Conservation (phyloP, 2,113 vertebrate genomes). For the Aegotheles bennettii region DNA sequence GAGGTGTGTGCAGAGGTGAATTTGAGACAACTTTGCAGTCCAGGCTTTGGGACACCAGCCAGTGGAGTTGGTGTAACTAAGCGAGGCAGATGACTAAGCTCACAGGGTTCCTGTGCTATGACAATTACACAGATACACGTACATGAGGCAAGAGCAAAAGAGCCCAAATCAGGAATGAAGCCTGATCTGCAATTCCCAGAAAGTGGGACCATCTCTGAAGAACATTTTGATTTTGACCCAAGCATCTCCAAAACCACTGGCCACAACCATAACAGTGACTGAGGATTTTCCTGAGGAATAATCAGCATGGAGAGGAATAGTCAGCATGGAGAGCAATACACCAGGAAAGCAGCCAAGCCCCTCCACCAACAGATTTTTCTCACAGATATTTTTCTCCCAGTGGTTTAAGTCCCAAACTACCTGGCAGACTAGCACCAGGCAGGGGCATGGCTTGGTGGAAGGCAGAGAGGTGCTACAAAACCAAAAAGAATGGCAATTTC, state of each 20-base stretch:
- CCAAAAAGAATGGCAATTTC: not conserved
- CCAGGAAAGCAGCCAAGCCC: not conserved
- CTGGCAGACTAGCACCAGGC: not conserved
- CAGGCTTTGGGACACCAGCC: not conserved
- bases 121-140: fast-evolving
- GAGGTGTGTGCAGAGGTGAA: not conserved
- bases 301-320: not conserved
- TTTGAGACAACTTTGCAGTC: not conserved
- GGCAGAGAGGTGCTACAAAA: not conserved
- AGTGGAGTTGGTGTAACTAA: too few species aligned
- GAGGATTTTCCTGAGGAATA: not conserved
- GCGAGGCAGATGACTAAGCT: not conserved
- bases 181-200: not conserved
- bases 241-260: not conserved
- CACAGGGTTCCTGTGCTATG: fast-evolving
- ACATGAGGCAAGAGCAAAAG: not conserved
- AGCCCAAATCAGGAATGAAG: not conserved
- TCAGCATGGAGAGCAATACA: fast-evolving
- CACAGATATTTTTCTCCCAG: not conserved
- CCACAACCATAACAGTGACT: fast-evolving
- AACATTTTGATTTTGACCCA: not conserved
- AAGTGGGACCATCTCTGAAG: not conserved
- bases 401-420: not conserved
- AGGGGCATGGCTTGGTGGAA: not conserved
- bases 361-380: fast-evolving